Evolutionary conservation across 2,888 invertebrate genomes (phyloP).

Genomic region (Apodemia mormo): DNA sequence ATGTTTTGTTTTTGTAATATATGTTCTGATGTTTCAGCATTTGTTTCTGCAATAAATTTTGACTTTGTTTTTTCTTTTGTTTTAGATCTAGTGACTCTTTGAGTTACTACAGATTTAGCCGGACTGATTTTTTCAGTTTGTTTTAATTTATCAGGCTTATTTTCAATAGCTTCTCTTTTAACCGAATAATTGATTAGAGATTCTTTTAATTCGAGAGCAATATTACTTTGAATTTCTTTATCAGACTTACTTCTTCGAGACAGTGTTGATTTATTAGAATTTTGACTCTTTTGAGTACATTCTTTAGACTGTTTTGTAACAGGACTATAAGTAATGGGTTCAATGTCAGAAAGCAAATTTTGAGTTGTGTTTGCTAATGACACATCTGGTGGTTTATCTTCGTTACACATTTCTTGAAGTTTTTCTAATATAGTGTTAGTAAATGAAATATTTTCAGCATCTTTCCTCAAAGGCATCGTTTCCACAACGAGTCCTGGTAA

Average conservation of each 20-base stretch:
- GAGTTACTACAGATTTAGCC: neutral
- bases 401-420: constrained; percentile 50
- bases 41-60: neutral
- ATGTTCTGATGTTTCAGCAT: neutral
- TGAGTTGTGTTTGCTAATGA: constrained; percentile 54
- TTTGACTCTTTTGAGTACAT: neutral
- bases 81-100: neutral
- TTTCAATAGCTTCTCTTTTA: neutral
- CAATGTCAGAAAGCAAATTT: constrained; percentile 51
- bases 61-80: neutral
- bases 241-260: too few species aligned
- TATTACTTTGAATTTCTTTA: too few species aligned
- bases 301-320: neutral
- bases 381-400: constrained; percentile 40
- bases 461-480: constrained; percentile 38
- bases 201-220: neutral
- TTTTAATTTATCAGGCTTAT: neutral
- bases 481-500: constrained; percentile 63
- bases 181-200: neutral
- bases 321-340: constrained; percentile 32
- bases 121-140: neutral
- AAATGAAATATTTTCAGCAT: constrained; percentile 45
- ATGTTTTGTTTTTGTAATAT: neutral
- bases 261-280: too few species aligned
- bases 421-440: constrained; percentile 50